Evolutionary conservation across 2,113 vertebrate species (phyloP).

Genomic region (Entomyzon cyanotis): DNA sequence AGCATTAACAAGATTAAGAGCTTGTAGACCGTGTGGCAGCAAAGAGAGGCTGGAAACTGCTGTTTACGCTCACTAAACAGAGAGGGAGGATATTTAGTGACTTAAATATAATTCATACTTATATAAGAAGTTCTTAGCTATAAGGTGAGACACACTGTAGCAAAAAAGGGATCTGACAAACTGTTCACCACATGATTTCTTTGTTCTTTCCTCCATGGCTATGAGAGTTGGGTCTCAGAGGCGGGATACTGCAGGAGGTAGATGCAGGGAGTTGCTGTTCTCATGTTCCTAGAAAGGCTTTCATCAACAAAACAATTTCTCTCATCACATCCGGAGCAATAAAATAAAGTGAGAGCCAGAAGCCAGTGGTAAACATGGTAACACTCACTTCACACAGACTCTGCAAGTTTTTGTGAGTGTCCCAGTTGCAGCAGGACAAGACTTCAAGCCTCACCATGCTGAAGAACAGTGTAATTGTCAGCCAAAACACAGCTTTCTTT

Average conservation of each 20-base stretch:
- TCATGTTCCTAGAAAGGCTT: background rate
- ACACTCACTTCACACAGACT: background rate
- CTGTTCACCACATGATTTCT: background rate
- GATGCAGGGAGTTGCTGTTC: background rate
- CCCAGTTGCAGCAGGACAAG: background rate
- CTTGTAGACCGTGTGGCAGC: background rate
- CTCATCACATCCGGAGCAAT: background rate
- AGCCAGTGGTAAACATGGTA: background rate
- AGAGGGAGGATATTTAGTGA: background rate
- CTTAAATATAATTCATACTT: background rate
- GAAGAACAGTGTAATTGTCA: background rate
- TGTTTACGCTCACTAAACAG: background rate
- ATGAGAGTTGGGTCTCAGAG: background rate
- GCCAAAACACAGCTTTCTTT: background rate
- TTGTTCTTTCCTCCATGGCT: background rate
- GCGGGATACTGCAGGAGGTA: background rate
- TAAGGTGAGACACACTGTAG: background rate
- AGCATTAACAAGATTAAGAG: background rate
- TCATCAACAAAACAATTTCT: background rate
- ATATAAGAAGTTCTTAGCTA: background rate
- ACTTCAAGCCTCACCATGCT: background rate
- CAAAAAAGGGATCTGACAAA: background rate
- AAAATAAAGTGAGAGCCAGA: background rate
- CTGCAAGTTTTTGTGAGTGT: background rate
- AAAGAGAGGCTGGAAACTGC: background rate